Base-by-base conservation (phyloP, 1,140 invertebrate species). In the Probaryconus sp. region DNA sequence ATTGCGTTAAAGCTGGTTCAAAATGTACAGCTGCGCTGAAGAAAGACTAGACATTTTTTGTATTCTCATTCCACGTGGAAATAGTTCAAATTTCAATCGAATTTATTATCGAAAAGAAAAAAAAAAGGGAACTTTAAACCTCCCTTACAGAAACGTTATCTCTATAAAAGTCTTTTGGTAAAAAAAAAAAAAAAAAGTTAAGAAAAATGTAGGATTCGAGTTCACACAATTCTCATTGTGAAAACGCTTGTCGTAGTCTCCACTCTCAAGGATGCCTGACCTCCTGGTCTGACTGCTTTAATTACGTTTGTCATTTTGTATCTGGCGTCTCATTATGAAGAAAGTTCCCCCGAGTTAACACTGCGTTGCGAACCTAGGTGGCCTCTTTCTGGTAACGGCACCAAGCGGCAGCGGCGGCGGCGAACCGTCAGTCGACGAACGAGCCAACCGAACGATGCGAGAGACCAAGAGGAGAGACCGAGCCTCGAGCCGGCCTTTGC, bases 351-450 rank as follows among this genome's bases (percentile, higher is more conserved):
- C 56, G 73, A 69, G 78, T 83, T 80, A 80, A 79, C 77, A 78
- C 78, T 75, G 74, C 76, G 77, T 79, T 79, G 81, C 76, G 75
- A 81, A 81, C 77, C 77, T 81, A 81, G 80, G 79, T 85, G 83
- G 83, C 81, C 83, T 83, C 78, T 82, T 86, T 87, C 81, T 80
- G 74, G 74, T 86, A 85, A 86, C 84, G 83, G 83, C 85, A 85
- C 76, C 69, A 70, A n/a, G n/a, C n/a, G n/a, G n/a, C n/a, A n/a
- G n/a, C n/a, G n/a, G n/a, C n/a, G 65, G 71, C 76, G 72, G 69
- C 72, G 67, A 76, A 76, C 61, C 69, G 64, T 77, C 75, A 77
- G 75, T 69, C 64, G 69, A 72, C 69, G 69, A 64, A n/a, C n/a
- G n/a, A n/a, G n/a, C n/a, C n/a, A n/a, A 69, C 79, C 79, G 77